Conservation (phyloP, 2,888 invertebrate genomes). For the Entomobrya multifasciata region DNA sequence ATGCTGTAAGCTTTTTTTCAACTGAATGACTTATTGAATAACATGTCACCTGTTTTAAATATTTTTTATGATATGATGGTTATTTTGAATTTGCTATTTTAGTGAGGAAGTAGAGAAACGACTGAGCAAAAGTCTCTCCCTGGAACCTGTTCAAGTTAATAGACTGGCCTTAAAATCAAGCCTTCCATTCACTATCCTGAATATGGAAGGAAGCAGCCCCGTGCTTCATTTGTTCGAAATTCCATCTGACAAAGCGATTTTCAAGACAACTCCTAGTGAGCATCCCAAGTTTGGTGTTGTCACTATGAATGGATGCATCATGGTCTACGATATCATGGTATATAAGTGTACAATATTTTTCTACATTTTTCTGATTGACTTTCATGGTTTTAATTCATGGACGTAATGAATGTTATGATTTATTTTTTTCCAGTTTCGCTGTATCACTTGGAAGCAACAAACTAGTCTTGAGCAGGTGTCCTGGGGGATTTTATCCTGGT, state of each 20-base stretch:
- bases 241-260: slow-evolving; percentile 6
- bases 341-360: background rate
- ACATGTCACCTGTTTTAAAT: background rate
- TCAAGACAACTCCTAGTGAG: background rate
- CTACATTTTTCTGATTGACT: background rate
- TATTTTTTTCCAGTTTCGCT: slow-evolving; percentile 40
- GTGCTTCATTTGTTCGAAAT: slow-evolving; percentile 55
- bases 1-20: background rate
- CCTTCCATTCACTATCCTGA: slow-evolving; percentile 54
- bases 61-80: slow-evolving; percentile 79
- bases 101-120: slow-evolving; percentile 45
- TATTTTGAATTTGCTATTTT: too few species aligned
- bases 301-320: slow-evolving; percentile 50
- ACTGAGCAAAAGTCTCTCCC: slow-evolving; percentile 14
- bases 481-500: slow-evolving; percentile 48
- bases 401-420: background rate
- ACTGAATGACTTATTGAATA: background rate
- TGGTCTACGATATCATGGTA: slow-evolving; percentile 61
- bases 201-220: slow-evolving; percentile 30
- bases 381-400: background rate
- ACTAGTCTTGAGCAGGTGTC: slow-evolving; percentile 45
- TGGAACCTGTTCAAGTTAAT: background rate
- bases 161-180: background rate
- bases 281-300: slow-evolving; percentile 59
- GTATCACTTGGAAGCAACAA: slow-evolving; percentile 48